These are phyloP conservation scores for Bufo gargarizans DNA, from an alignment of 2,113 vertebrate species.

Conservation along the genomic window DNA sequence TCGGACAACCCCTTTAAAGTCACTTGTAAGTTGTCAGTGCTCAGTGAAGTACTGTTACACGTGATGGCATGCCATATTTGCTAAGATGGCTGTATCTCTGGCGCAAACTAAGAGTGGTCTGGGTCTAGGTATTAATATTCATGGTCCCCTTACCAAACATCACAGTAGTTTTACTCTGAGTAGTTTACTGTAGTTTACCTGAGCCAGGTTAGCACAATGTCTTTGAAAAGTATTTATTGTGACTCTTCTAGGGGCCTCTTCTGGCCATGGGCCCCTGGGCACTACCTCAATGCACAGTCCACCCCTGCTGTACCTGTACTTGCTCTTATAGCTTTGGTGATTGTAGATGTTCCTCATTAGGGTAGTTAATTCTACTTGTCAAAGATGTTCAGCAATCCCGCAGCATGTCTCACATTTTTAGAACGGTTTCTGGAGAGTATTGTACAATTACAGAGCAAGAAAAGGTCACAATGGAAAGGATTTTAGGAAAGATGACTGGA, in stretches of 20 bases:
- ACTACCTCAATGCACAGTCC: not conserved
- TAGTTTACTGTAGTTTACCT: no score
- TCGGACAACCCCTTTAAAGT: no score
- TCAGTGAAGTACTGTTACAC: no score
- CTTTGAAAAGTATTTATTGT: no score
- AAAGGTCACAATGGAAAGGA: constrained; percentile 33
- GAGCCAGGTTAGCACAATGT: no score
- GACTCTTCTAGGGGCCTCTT: not conserved
- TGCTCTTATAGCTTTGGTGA: not conserved
- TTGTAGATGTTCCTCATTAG: not conserved
- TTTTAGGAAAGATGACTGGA: not conserved
- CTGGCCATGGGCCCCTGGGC: not conserved
- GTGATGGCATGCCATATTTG: no score
- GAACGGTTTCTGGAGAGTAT: constrained; percentile 21
- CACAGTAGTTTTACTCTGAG: no score
- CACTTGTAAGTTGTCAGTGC: no score
- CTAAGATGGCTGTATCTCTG: no score
- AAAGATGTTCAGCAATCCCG: not conserved
- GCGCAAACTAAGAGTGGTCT: not conserved
- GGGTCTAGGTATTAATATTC: no score
- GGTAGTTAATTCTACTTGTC: not conserved
- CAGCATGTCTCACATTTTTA: not conserved
- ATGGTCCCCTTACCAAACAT: no score
- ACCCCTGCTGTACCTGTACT: not conserved
- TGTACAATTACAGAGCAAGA: constrained; percentile 33